Base-by-base conservation (phyloP, 2,888 invertebrate genomes). In the Dicycla oo region DNA sequence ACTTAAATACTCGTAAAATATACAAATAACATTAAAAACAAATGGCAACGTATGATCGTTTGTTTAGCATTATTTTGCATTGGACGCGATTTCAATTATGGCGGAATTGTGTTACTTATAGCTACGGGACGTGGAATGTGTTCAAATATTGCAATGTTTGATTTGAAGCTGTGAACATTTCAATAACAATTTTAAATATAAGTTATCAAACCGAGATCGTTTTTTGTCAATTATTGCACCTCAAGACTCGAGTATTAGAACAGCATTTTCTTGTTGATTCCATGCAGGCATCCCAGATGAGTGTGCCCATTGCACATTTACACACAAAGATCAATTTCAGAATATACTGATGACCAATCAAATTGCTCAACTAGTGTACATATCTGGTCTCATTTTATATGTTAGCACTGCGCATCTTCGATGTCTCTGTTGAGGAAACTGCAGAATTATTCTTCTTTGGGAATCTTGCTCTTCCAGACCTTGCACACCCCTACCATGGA, bases 11-110 rank as follows among this genome's bases (percentile, higher is more conserved):
- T 84, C 75, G 71, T 80, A 84, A 89, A 84, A 80, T 80, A 81
- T 82, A 75, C 75, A 75, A 88, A 88, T 85, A 87, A 88, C 84
- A 87, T 84, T 86, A 87, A 86, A 85, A 87, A 87, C 80, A 84
- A 84, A 86, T 85, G 84, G 88, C 86, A 87, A 86, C 84, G 76
- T 82, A 87, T 84, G 83, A 86, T 79, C 82, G 73, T 78, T 84
- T 73, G 60, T 70, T 79, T 84, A 85, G 83, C 79, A 79, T 84
- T 78, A 75, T 71, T 70, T 83, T 82, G 83, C 82, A 84, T 83
- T 89, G 88, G 89, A 89, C 88, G 88, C 87, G 85, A 83, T 83
- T 74, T 80, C 73, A 75, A 67, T 66, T 80, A 75, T 83, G 86
- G 87, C 87, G 86, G 87, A 85, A 69, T 84, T 85, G 78, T 83